These are phyloP conservation scores for Lasioglossum malachurum DNA, from an alignment of 2,888 invertebrate species.

Conservation along the genomic window DNA sequence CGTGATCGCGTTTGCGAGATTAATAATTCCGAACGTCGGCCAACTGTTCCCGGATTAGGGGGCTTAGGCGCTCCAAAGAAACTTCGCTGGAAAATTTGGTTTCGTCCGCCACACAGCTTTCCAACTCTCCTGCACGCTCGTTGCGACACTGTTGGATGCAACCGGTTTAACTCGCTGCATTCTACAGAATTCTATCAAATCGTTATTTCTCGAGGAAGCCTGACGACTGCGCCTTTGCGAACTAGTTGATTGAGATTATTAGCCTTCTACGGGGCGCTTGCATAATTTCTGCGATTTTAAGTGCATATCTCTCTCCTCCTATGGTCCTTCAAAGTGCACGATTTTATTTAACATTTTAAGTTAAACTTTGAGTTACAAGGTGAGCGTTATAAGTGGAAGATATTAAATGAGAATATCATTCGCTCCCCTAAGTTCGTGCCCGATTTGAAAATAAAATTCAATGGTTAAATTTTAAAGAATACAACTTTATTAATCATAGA, in stretches of 20 bases:
- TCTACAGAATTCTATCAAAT: background rate
- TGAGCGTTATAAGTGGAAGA: no score
- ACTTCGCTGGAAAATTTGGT: background rate
- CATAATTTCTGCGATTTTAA: background rate
- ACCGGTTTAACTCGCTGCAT: background rate
- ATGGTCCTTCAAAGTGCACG: background rate
- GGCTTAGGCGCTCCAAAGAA: background rate
- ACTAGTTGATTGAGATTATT: background rate
- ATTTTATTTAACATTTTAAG: background rate
- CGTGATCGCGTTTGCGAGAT: slow-evolving; percentile 67
- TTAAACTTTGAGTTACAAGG: no score
- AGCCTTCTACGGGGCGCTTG: background rate
- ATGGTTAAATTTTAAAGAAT: no score
- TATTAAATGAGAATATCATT: background rate
- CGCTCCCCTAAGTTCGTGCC: no score
- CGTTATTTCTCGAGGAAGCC: background rate
- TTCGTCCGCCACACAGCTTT: background rate
- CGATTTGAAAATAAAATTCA: no score
- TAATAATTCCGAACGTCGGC: slow-evolving; percentile 63
- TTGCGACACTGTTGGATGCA: background rate
- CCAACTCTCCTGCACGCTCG: background rate
- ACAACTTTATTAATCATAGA: no score
- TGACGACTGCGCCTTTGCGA: background rate
- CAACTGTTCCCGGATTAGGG: slow-evolving; percentile 16
- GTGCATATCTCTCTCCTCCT: background rate